Evolutionary conservation across 2,797 vertebrate species (phyloP).

Genomic region (Catostomus latipinnis): DNA sequence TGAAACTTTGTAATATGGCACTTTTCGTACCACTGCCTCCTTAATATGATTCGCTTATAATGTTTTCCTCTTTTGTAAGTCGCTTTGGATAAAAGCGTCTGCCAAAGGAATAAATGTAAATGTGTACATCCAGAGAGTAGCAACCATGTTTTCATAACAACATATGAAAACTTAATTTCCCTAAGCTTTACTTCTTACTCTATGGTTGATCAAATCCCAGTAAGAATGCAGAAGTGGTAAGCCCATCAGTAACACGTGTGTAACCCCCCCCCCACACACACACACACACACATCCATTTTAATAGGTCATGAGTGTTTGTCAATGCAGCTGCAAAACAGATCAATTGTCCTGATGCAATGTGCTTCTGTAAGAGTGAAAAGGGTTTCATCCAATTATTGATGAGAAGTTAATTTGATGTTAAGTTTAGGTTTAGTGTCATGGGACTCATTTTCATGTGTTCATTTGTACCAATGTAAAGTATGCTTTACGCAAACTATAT

Average conservation of each 20-base stretch:
- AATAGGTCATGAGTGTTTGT: conserved; percentile 8
- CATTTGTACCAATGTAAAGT: too few relatives aligned
- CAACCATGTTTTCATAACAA: conserved; percentile 27
- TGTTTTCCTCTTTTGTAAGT: too few relatives aligned
- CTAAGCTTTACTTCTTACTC: conserved; percentile 27
- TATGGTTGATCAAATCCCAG: conserved; percentile 62
- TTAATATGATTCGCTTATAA: too few relatives aligned
- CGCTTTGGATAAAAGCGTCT: too few relatives aligned
- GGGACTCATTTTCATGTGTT: background rate
- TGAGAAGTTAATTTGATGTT: background rate
- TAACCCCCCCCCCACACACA: background rate
- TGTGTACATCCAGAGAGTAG: background rate
- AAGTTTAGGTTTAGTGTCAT: background rate
- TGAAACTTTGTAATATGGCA: too few relatives aligned
- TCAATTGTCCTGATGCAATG: background rate
- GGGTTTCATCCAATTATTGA: background rate
- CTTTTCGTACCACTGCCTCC: too few relatives aligned
- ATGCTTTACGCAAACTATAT: too few relatives aligned
- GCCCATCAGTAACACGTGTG: conserved; percentile 5
- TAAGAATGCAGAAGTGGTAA: conserved; percentile 30
- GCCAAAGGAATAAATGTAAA: too few relatives aligned
- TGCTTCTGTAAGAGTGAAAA: background rate
- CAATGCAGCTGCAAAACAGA: conserved; percentile 13
- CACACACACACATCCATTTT: background rate
- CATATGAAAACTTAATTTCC: conserved; percentile 50